These are phyloP conservation scores for Montifringilla adamsi DNA, from an alignment of 2,113 vertebrate species.

Conservation along the genomic window DNA sequence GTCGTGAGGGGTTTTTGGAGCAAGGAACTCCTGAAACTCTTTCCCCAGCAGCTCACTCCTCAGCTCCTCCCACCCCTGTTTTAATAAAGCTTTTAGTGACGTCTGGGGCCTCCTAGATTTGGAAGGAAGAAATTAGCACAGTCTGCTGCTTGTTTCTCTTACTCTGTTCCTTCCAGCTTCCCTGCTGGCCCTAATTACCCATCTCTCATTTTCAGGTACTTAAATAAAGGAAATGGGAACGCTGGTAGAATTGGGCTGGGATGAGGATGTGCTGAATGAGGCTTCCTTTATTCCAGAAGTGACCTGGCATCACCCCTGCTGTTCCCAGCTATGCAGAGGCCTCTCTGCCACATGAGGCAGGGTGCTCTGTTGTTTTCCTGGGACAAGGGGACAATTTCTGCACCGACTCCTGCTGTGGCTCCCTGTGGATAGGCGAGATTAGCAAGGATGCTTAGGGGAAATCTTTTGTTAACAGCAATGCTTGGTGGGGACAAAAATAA, in stretches of 20 bases:
- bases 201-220: neutral
- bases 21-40: neutral
- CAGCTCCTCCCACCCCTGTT: neutral
- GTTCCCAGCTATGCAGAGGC: neutral
- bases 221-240: neutral
- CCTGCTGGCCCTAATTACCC: slow-evolving; percentile 15
- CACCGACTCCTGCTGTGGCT: neutral
- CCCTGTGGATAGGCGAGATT: neutral
- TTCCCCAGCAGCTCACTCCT: neutral
- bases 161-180: neutral
- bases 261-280: neutral
- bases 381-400: neutral
- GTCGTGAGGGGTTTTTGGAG: neutral
- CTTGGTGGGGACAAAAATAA: neutral
- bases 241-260: neutral
- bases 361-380: neutral
- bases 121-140: neutral
- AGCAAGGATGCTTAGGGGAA: neutral
- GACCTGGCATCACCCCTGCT: neutral
- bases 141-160: neutral
- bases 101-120: neutral
- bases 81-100: slow-evolving; percentile 24
- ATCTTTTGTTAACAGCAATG: neutral
- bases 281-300: neutral
- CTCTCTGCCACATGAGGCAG: neutral